Evolutionary conservation across 2,888 invertebrate genomes (phyloP), one percentile per base, ranked within the genome.

Genomic region (Eubasilissa splendida): DNA sequence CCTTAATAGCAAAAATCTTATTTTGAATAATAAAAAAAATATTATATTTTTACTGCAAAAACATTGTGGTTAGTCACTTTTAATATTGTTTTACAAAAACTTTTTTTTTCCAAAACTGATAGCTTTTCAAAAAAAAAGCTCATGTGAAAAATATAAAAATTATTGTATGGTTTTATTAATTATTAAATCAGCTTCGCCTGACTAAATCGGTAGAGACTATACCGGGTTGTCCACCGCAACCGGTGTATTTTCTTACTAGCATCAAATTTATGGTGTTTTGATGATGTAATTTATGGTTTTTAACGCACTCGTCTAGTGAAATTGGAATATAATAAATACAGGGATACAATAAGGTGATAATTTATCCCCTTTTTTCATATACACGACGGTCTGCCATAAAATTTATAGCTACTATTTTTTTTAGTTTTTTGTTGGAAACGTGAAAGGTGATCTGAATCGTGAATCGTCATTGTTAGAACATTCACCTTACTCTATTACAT

Each of bases 231-330:
- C 14, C 22, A 70, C 65, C 42, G 12, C 65, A 60, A 82, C 74
- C 63, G 77, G 80, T 68, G 77, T 80, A 74, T 78, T 80, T 77
- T 63, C 66, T 68, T 79, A 79, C 80, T 76, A 79, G 79, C 70
- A 78, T 81, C 75, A 78, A 78, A 83, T 83, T 83, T 83, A 83
- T 79, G 80, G 83, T 77, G 54, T 82, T 83, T 83, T 82, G 83
- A 83, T 83, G 83, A 76, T 77, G 82, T 83, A 80, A 83, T 83
- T 83, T 83, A 83, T 83, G 82, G 82, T 59, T 80, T 82, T 79
- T 82, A 80, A 77, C 80, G 83, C 83, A 80, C 80, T 80, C 58
- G 79, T 77, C 80, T 79, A 66, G 81, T 74, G 14, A 83, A 83
- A 83, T 83, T 77, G 83, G 82, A 77, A 79, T 59, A 81, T 77